Evolutionary conservation across 2,888 invertebrate genomes (phyloP).

Genomic region (Aphidoletes aphidimyza): DNA sequence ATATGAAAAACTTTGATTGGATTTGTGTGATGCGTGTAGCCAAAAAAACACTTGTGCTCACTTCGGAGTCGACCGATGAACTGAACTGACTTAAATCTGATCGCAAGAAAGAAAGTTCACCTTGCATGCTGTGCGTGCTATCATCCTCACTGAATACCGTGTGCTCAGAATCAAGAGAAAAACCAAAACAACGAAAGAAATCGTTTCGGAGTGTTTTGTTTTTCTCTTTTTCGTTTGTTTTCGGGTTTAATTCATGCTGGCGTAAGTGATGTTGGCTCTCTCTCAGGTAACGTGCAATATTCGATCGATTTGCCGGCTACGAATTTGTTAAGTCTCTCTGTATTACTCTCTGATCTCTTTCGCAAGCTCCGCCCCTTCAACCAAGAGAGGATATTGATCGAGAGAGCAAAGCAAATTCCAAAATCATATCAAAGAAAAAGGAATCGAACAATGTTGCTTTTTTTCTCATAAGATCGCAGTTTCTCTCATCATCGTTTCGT

Average conservation of each 20-base stretch:
- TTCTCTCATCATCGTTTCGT: constrained; percentile 40
- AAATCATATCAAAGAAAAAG: not conserved
- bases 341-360: not conserved
- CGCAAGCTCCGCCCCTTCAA: constrained; percentile 28
- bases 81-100: constrained; percentile 22
- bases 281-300: constrained; percentile 40
- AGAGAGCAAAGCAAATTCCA: not conserved
- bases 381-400: not conserved
- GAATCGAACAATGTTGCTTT: constrained; percentile 6
- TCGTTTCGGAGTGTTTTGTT: too few species aligned
- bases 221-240: not conserved
- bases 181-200: not conserved
- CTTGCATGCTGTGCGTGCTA: constrained; percentile 47
- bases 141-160: not conserved
- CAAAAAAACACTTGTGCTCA: constrained; percentile 27
- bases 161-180: not conserved
- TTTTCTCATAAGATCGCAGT: constrained; percentile 15
- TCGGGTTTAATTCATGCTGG: too few species aligned
- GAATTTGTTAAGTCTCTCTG: constrained; percentile 7
- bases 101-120: constrained; percentile 29
- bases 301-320: not conserved
- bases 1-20: not conserved
- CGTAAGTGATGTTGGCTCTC: not conserved
- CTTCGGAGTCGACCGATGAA: not conserved
- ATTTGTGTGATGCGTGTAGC: not conserved